These are phyloP conservation scores for Carcina quercana DNA, from an alignment of 2,888 invertebrate genomes.

Conservation along the genomic window DNA sequence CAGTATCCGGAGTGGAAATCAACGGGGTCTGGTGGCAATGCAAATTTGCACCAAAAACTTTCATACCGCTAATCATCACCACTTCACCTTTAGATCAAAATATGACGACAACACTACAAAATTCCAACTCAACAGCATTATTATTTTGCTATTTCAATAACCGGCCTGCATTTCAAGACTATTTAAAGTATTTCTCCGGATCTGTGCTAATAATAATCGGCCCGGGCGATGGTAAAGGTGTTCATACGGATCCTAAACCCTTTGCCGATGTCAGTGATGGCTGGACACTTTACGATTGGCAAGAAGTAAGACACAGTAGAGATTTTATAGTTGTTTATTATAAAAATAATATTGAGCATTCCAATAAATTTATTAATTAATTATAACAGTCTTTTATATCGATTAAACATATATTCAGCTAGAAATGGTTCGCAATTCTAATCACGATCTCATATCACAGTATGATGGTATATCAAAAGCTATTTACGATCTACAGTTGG, in stretches of 20 bases:
- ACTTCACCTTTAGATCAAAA: constrained; percentile 46
- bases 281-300: constrained; percentile 74
- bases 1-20: constrained; percentile 82
- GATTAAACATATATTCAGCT: too few relatives aligned
- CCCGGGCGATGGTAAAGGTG: constrained; percentile 75
- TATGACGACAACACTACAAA: constrained; percentile 45
- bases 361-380: constrained; percentile 1
- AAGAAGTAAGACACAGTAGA: constrained; percentile 75
- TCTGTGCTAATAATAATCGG: constrained; percentile 83
- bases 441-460: too few relatives aligned
- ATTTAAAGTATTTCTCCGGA: constrained; percentile 78
- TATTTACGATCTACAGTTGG: too few relatives aligned
- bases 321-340: constrained; percentile 80
- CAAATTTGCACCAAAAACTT: constrained; percentile 81
- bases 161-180: constrained; percentile 78
- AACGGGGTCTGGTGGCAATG: constrained; percentile 88
- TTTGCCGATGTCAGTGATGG: constrained; percentile 71
- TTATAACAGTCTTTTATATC: constrained; percentile 30
- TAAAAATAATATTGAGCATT: constrained; percentile 13
- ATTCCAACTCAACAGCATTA: constrained; percentile 67
- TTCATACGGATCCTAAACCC: constrained; percentile 83
- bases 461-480: too few relatives aligned
- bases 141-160: constrained; percentile 90
- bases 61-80: constrained; percentile 78
- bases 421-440: too few relatives aligned